A percentile compares a stretch with the other conserved stretches of the same genome.
Evolutionary conservation across 1,140 invertebrate species (phyloP).

Genomic region (silkworm (Bombyx mori)): DNA sequence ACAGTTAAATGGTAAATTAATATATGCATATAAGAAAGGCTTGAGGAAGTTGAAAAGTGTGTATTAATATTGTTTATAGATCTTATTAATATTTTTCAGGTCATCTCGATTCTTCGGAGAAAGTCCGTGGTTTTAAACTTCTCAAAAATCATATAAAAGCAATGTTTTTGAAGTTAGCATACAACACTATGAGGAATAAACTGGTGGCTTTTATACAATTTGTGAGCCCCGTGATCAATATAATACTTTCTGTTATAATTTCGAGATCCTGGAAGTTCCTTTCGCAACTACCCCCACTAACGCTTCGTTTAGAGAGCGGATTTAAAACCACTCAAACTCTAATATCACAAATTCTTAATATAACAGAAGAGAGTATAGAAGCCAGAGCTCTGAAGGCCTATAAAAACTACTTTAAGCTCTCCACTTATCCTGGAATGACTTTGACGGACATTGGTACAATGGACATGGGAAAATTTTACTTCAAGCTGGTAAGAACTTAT

Average conservation of each 20-base stretch:
- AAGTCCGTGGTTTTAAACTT: conserved; percentile 55
- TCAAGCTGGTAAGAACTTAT: conserved; percentile 43
- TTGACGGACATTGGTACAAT: conserved; percentile 42
- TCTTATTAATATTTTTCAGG: neutral
- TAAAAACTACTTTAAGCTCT: conserved; percentile 51
- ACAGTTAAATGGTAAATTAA: too few species aligned
- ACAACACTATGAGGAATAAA: conserved; percentile 73
- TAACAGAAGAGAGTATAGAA: conserved; percentile 36
- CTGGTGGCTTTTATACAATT: conserved; percentile 72
- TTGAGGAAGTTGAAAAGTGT: conserved; percentile 11
- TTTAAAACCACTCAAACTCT: conserved; percentile 50
- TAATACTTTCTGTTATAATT: conserved; percentile 73
- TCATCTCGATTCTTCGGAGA: conserved; percentile 44
- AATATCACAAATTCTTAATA: conserved; percentile 28
- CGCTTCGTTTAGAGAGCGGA: conserved; percentile 49
- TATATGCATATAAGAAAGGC: conserved; percentile 4
- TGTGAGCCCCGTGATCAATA: conserved; percentile 73
- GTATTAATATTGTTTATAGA: neutral
- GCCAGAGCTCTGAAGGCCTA: conserved; percentile 40
- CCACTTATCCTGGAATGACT: conserved; percentile 34
- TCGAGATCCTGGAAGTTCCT: conserved; percentile 60
- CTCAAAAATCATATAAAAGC: conserved; percentile 74
- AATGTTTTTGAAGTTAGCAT: conserved; percentile 75
- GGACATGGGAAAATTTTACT: conserved; percentile 52
- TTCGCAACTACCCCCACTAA: conserved; percentile 55